Evolutionary conservation across 2,797 vertebrate genomes (phyloP).

Genomic region (Poecilia wingei): DNA sequence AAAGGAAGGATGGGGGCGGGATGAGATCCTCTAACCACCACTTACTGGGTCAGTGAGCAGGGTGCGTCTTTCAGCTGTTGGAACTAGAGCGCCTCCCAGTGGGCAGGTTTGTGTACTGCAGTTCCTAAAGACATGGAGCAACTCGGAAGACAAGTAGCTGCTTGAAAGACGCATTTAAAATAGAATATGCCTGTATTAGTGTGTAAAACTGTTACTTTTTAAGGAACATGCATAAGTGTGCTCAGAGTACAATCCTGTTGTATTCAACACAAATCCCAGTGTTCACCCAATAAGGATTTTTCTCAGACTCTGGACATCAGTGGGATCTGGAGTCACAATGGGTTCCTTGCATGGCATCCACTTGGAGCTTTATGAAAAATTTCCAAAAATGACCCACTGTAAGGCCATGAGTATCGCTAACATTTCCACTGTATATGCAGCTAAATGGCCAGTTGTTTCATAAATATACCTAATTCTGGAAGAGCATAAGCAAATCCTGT

Average conservation of each 20-base stretch:
- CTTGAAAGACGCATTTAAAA: not conserved
- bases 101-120: slow-evolving; percentile 28
- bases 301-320: not conserved
- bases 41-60: slow-evolving; percentile 21
- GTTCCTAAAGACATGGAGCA: not conserved
- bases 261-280: not conserved
- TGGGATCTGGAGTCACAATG: not conserved
- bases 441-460: too few relatives aligned
- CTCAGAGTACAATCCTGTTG: not conserved
- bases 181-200: not conserved
- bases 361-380: not conserved
- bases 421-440: too few relatives aligned
- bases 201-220: not conserved
- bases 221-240: not conserved
- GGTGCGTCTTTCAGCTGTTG: not conserved
- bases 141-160: not conserved
- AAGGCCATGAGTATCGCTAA: too few relatives aligned
- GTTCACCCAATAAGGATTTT: not conserved
- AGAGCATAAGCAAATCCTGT: too few relatives aligned
- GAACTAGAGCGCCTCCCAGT: slow-evolving; percentile 61
- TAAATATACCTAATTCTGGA: too few relatives aligned
- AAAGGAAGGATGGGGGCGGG: slow-evolving; percentile 32
- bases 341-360: not conserved
- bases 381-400: too few relatives aligned
- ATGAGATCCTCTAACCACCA: slow-evolving; percentile 31